phyloP scores from a whole-genome alignment of 35 echinoderm and acorn worm genomes.

The Antedon bifida region DNA sequence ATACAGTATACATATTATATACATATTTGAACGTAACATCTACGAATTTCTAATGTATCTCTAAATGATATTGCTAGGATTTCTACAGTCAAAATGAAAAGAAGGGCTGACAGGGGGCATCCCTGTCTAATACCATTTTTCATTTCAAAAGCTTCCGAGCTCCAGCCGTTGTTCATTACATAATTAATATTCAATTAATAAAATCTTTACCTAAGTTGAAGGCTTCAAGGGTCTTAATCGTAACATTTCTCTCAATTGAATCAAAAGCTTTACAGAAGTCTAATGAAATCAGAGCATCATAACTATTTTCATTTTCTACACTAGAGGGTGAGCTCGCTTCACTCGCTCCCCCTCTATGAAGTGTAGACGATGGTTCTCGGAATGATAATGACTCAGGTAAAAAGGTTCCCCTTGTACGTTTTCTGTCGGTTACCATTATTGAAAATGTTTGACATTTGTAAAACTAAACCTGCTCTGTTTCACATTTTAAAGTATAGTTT shows the following conservation, averaged over 20 bases:
- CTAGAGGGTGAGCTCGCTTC: no score
- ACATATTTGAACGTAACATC: background rate
- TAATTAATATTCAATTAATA: background rate
- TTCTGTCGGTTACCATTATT: no score
- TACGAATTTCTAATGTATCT: background rate
- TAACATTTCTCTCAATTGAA: background rate
- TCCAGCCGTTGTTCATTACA: background rate
- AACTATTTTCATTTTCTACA: background rate
- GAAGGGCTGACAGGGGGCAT: background rate
- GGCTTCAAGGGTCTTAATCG: background rate
- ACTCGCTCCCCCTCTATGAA: no score
- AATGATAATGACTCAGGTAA: no score
- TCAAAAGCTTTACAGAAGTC: background rate
- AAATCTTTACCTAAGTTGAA: background rate
- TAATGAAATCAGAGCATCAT: background rate
- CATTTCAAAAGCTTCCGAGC: background rate
- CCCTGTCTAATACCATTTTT: background rate
- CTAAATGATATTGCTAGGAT: background rate
- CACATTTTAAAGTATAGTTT: no score
- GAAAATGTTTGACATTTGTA: no score
- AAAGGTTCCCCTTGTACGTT: no score
- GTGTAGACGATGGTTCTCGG: no score
- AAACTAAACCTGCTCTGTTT: no score
- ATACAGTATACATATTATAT: no score
- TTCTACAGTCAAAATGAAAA: background rate